Evolutionary conservation across 2,797 vertebrate species (phyloP).

Genomic region (Dicrostonyx torquatus): DNA sequence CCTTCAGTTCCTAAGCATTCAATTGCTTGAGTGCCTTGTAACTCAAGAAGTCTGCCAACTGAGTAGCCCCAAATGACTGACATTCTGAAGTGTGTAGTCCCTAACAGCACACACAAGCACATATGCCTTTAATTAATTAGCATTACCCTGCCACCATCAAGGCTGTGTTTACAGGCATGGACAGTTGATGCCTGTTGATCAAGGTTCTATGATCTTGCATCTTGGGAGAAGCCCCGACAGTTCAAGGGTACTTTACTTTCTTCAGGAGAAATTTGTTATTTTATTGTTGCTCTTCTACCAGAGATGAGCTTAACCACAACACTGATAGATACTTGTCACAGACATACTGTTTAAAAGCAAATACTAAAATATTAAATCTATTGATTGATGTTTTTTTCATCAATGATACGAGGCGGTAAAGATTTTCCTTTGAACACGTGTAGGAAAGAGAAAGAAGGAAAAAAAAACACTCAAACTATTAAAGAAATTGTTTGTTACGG

Average conservation of each 20-base stretch:
- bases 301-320: not conserved
- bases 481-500: constrained; percentile 18
- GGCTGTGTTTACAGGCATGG: not conserved
- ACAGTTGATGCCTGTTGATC: not conserved
- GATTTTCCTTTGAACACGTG: constrained; percentile 36
- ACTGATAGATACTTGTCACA: not conserved
- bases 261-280: not conserved
- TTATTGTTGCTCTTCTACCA: not conserved
- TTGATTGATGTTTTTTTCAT: not conserved
- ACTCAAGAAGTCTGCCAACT: not conserved
- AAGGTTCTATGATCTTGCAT: not conserved
- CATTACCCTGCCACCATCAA: not conserved
- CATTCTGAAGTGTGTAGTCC: not conserved
- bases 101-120: not conserved
- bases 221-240: not conserved
- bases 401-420: not conserved
- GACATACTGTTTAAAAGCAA: not conserved
- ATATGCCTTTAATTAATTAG: not conserved
- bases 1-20: not conserved
- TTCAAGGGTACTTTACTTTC: not conserved
- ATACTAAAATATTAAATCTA: not conserved
- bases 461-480: constrained; percentile 49
- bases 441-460: constrained; percentile 53
- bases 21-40: not conserved
- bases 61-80: not conserved